Conservation (phyloP, 92 coral and sea anemone genomes). For the Heteractis magnifica region DNA sequence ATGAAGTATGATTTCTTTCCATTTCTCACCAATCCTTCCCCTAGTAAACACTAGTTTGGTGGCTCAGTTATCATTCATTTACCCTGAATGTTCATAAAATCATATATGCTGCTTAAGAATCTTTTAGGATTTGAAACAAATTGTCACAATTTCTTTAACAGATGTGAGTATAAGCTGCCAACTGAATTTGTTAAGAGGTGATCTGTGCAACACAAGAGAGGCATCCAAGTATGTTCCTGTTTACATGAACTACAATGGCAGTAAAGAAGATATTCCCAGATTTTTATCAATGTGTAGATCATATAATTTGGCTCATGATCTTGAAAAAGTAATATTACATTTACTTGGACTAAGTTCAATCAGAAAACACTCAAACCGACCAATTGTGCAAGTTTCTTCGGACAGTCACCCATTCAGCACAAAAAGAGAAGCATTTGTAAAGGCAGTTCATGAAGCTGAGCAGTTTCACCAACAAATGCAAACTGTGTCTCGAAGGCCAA, state of each 20-base stretch:
- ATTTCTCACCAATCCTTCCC: too few species aligned
- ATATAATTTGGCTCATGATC: constrained; percentile 56
- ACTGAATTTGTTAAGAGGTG: constrained; percentile 71
- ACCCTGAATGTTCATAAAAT: too few species aligned
- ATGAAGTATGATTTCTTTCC: too few species aligned
- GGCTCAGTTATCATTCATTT: too few species aligned
- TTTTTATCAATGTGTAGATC: constrained; percentile 58
- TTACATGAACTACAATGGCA: constrained; percentile 65
- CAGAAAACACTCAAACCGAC: constrained; percentile 59
- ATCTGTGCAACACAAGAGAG: constrained; percentile 60
- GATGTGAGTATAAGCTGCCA: constrained; percentile 66
- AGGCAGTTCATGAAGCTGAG: constrained; percentile 58
- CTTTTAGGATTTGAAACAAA: too few species aligned
- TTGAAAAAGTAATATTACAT: constrained; percentile 68
- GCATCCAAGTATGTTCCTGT: constrained; percentile 69
- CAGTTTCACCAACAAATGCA: constrained; percentile 27
- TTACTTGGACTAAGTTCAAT: constrained; percentile 61
- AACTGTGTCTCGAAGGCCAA: background rate
- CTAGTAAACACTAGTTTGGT: too few species aligned
- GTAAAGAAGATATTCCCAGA: constrained; percentile 65
- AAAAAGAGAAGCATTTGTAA: constrained; percentile 53
- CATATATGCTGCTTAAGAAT: too few species aligned
- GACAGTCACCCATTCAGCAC: constrained; percentile 68
- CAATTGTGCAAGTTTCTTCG: constrained; percentile 60
- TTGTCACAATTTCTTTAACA: constrained; percentile 3